phyloP scores from a whole-genome alignment of 2,888 invertebrate genomes.

The Melinopterus prodromus region DNA sequence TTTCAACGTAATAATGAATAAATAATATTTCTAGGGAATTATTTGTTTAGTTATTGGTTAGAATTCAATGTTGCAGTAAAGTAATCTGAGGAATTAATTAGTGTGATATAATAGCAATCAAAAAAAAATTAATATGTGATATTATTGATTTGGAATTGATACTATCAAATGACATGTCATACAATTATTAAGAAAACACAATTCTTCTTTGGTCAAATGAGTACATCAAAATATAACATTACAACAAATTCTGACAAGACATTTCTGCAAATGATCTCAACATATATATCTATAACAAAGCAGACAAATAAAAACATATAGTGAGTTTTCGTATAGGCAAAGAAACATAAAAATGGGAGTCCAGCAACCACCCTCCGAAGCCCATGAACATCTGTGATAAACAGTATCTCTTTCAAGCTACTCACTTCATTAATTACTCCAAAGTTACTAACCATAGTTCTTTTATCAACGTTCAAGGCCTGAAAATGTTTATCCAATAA shows the following conservation, averaged over 20 bases:
- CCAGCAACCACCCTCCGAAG: neutral
- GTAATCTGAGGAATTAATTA: too few species aligned
- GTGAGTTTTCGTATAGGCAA: neutral
- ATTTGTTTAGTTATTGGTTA: too few species aligned
- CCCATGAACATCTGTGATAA: neutral
- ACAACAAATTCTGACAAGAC: neutral
- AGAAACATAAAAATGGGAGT: neutral
- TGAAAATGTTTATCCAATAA: constrained; percentile 13
- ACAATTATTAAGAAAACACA: neutral
- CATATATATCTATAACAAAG: neutral
- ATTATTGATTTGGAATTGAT: too few species aligned
- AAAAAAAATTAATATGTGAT: too few species aligned
- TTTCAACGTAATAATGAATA: too few species aligned
- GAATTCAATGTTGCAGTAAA: too few species aligned
- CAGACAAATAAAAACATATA: neutral
- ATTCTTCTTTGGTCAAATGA: neutral
- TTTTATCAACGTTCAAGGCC: constrained; percentile 27
- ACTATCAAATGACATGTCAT: neutral
- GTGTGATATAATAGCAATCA: too few species aligned
- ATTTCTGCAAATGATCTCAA: neutral
- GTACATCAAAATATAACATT: neutral
- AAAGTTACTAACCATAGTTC: constrained; percentile 9
- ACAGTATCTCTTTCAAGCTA: neutral
- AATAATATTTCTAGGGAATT: too few species aligned
- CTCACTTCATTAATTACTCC: constrained; percentile 21